Evolutionary conservation across 2,888 invertebrate species (phyloP), one percentile per base, ranked within the genome.

Genomic region (Xylota sylvarum): DNA sequence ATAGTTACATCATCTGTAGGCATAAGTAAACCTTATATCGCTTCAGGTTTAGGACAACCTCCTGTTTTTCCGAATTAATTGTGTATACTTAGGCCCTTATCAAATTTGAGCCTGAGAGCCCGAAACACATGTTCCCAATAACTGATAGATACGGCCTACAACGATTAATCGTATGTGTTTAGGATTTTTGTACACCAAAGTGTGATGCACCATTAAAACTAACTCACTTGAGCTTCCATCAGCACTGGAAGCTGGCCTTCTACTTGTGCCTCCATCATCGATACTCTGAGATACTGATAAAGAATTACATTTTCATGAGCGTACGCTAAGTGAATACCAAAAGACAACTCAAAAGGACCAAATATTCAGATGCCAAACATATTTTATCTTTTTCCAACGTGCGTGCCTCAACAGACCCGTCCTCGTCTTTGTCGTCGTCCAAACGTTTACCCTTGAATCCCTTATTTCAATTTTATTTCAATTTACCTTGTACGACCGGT

Each of bases 401-500:
- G 69, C 52, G 69, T 77, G 50, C 40, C 14, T 30, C 30, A 40
- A 60, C 40, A 37, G 50, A 27, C 43, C 30, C n/a, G 72, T 72
- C n/a, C 23, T 6, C 23, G 46, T 17, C 17, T 17, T 35, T 7
- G 60, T 35, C 37, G 37, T 2, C 50, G 30, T 46, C 12, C 50
- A 58, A 56, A 30, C 43, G 40, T 17, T 76, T 55, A 40, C 48
- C 58, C 48, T 56, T 67, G 56, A 78, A 60, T 79, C 56, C 64
- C 48, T 67, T 32, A 80, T 74, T 84, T 78, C 52, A 74, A 74
- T 74, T 65, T 74, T 65, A 65, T 74, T 74, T 74, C 65, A 76
- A 76, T 76, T 76, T 76, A 37, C 56, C 32, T 46, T 48, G 56
- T 43, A 64, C 23, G 52, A 40, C 30, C 62, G 27, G 30, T 37